Percentiles rank a stretch among this genome's conserved stretches.
Evolutionary conservation across 2,888 invertebrate species (phyloP).

Genomic region (Lepidonotus clava): DNA sequence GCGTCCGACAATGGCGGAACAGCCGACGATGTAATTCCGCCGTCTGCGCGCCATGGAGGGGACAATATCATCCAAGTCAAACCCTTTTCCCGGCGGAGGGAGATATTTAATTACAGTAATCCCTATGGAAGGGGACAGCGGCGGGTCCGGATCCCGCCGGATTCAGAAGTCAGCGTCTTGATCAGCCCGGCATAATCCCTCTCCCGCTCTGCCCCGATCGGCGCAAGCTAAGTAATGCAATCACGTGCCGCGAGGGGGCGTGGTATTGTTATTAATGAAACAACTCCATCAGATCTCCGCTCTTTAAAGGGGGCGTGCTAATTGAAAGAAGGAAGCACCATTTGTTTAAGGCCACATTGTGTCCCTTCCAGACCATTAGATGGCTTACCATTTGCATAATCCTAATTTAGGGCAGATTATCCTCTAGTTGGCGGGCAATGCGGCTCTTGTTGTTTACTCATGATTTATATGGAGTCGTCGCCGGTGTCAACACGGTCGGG

Average conservation of each 20-base stretch:
- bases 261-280: constrained; percentile 53
- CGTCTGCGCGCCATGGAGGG: not conserved
- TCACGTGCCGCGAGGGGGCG: constrained; percentile 42
- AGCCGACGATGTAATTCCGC: constrained; percentile 34
- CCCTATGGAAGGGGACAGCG: not conserved
- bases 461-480: constrained; percentile 29
- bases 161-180: constrained; percentile 51
- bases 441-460: constrained; percentile 39
- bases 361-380: constrained; percentile 20
- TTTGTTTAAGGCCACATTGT: constrained; percentile 45
- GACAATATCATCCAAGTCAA: constrained; percentile 33
- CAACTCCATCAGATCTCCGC: constrained; percentile 39
- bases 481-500: constrained; percentile 40
- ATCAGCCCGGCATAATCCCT: constrained; percentile 39
- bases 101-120: constrained; percentile 46
- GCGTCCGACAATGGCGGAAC: constrained; percentile 46
- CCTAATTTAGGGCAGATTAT: constrained; percentile 49
- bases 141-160: constrained; percentile 11
- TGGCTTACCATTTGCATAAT: constrained; percentile 45
- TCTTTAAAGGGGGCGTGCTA: constrained; percentile 38
- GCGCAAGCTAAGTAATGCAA: constrained; percentile 38
- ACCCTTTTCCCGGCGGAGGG: not conserved
- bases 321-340: constrained; percentile 50
- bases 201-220: not conserved
- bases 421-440: constrained; percentile 37